Base-by-base conservation (phyloP, 2,797 vertebrate species). In the Danio choprae region DNA sequence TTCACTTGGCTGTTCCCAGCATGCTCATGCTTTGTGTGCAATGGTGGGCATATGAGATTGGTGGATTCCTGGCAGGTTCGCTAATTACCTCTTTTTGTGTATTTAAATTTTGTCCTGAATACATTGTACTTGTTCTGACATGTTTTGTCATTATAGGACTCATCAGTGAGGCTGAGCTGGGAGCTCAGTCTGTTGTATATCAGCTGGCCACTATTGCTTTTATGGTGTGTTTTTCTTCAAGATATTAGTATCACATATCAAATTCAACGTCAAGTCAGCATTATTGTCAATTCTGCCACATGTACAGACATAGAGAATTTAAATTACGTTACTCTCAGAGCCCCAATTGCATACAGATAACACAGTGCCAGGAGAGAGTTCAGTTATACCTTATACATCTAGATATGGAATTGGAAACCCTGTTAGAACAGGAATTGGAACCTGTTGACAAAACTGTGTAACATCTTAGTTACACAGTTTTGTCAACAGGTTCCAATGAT, bases 21-120 rank as follows among this genome's bases (percentile, higher is more conserved):
- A 97, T 97, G 96, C 71, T 97, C 46, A 98, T 97, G 97, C 53
- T 92, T 10, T 98, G 97, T 77, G 93, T 97, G 12, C 95, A 97
- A 83, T 96, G 95, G 95, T 98, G 96, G 96, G 92, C 95, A 40
- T 98, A 95, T 44, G 96, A 98, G 88, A 90, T 98, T 0, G 95
- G 95, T 36, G 95, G 92, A 73, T 95, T 98, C 88, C 90, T 97
- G 76, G 91, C 95, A 29, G 96, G 95, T 95, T 83, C 86, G 70
- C 22, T 64, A 64, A 56, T 4, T 43, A 8, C 63, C 22, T 65
- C 18, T 18, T 74, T 71, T 46, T 59, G 46, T 71, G 18, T 62
- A 9, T 9, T 64, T 43, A 0, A 12, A 22, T 7, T 40, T 15
- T 65, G 16, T 62, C n/a, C 44, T 51, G 7, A 12, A 36, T 46